Base-by-base conservation (phyloP, 2,888 invertebrate genomes). In the Trachelus iudaicus region DNA sequence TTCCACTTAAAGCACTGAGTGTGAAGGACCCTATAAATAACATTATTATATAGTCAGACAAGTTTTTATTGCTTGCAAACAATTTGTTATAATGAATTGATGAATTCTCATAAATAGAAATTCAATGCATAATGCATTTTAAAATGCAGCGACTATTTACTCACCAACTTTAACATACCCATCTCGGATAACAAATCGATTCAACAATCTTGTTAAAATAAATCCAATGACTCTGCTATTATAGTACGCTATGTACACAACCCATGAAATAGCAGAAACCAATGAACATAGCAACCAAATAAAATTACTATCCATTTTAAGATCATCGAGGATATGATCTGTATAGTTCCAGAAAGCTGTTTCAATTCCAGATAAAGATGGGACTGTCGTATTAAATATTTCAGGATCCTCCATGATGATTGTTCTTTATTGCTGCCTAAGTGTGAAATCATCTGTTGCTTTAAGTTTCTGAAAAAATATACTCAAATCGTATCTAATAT, bases 1-100 rank as follows among this genome's bases (percentile, higher is more conserved):
- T 99, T 4, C 99, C 99, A 77, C 98, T 97, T 82, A 99, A 93
- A n/a, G 98, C 97, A 91, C 98, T 98, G 77, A 99, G 93, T 9
- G 98, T 98, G 88, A 99, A 95, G 4, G 99, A 99, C 78, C 99
- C 98, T 98, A 91, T 34, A 93, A 92, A 76, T 85, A 79, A 83
- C 69, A 76, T 71, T 71, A 31, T 30, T 15, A 13, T 34, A 71
- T 71, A 71, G 31, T 13, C 11, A 31, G 13, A 71, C 0, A 71
- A 6, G 31, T 15, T 31, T 33, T 3, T 71, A 71, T 34, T 1
- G 1, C 71, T 33, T 31, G 31, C 71, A 31, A 33, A 31, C 2
- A 33, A 33, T 33, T 13, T 71, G 0, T 33, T 71, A 71, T 31
- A 33, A 71, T 23, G 12, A 23, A 23, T 9, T 56, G 56, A 56